A percentile compares a stretch with the other conserved stretches of the same genome.
These are phyloP conservation scores for Chelon auratus DNA, from an alignment of 2,797 vertebrate genomes.

Conservation along the genomic window DNA sequence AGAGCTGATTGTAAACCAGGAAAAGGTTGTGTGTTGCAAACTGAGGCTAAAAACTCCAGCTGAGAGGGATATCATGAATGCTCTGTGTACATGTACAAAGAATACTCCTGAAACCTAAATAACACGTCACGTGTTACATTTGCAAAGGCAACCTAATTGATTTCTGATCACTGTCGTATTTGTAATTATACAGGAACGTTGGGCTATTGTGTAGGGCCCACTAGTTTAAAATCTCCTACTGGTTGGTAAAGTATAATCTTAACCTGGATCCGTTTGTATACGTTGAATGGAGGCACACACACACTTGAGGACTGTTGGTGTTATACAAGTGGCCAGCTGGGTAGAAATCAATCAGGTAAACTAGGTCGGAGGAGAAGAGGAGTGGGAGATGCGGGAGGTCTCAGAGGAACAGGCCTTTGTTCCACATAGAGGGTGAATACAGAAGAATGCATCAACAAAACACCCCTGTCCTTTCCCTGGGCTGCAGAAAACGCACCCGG, in stretches of 20 bases:
- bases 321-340: conserved; percentile 74
- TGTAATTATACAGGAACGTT: too few relatives aligned
- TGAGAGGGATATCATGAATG: too few relatives aligned
- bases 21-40: too few relatives aligned
- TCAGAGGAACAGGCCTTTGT: conserved; percentile 75
- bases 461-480: conserved; percentile 44
- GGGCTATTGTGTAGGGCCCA: background rate
- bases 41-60: too few relatives aligned
- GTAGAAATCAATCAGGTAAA: conserved; percentile 80
- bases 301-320: conserved; percentile 37
- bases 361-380: conserved; percentile 70
- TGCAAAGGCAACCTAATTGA: too few relatives aligned
- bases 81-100: too few relatives aligned
- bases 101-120: too few relatives aligned
- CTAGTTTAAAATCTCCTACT: background rate
- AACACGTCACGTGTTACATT: too few relatives aligned
- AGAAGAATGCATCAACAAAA: conserved; percentile 70
- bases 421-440: conserved; percentile 64
- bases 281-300: conserved; percentile 12
- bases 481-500: conserved; percentile 44
- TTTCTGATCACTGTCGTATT: too few relatives aligned
- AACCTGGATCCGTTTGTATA: background rate
- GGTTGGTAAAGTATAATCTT: conserved; percentile 16
- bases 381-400: conserved; percentile 59
- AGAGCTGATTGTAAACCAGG: too few relatives aligned